Conservation (phyloP, 2,888 invertebrate genomes). For the Polymixis lichenea region DNA sequence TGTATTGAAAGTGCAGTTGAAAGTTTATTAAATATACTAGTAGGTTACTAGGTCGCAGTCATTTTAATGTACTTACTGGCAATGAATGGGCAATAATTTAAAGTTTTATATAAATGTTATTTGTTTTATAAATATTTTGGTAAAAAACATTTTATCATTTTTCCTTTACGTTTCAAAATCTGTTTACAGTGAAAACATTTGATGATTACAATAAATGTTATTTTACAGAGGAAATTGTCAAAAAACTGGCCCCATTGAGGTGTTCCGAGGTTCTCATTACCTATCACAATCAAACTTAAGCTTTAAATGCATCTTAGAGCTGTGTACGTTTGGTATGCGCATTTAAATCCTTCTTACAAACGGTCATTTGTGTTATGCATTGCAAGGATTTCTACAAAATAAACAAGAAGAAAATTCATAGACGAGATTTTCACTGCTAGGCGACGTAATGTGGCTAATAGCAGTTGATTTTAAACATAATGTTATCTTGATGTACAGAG, state of each 20-base stretch:
- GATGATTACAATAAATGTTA: background rate
- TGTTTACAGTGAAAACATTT: background rate
- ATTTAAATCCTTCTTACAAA: no score
- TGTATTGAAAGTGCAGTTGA: constrained; percentile 14
- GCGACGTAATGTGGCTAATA: no score
- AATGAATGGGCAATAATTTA: constrained; percentile 46
- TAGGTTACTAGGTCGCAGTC: constrained; percentile 38
- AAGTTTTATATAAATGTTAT: constrained; percentile 45
- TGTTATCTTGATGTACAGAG: no score
- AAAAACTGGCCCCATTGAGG: background rate
- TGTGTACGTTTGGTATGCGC: no score
- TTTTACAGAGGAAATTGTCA: background rate
- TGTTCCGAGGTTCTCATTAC: background rate
- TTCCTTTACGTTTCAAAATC: no score
- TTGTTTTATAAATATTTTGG: constrained; percentile 51
- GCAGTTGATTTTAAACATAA: no score
- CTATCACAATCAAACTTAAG: background rate
- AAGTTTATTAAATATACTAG: constrained; percentile 10
- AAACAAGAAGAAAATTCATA: background rate
- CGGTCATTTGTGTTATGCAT: no score
- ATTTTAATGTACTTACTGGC: constrained; percentile 52
- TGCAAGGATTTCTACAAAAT: no score
- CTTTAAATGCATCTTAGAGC: no score
- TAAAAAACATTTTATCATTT: background rate
- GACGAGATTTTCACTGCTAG: background rate